phyloP scores from a whole-genome alignment of 35 echinoderm and acorn worm species.

The Apostichopus parvimensis region DNA sequence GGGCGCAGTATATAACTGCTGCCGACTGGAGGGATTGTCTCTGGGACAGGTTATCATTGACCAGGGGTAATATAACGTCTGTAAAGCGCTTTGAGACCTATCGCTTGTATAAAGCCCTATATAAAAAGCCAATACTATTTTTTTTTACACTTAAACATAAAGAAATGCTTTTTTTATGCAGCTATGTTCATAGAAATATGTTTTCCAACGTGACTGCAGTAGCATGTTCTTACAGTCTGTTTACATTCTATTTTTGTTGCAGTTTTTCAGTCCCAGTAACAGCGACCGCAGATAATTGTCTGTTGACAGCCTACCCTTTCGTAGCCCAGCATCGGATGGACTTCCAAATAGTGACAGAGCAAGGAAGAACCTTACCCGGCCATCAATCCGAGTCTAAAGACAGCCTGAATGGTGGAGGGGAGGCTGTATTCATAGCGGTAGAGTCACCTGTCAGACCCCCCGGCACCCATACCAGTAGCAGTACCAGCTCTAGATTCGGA shows the following conservation, averaged over 20 bases:
- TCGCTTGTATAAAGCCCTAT: too few species aligned
- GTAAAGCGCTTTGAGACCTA: too few species aligned
- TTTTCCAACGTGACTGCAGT: too few species aligned
- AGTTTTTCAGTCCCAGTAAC: constrained; percentile 92
- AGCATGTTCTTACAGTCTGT: not conserved
- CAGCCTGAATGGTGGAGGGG: constrained; percentile 69
- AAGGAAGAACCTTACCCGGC: constrained; percentile 69
- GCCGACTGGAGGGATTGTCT: too few species aligned
- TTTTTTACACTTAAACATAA: too few species aligned
- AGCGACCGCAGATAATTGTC: constrained; percentile 96
- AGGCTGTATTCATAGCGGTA: constrained; percentile 88
- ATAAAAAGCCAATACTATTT: too few species aligned
- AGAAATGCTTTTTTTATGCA: too few species aligned
- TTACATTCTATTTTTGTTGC: not conserved
- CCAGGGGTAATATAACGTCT: too few species aligned
- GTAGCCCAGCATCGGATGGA: constrained; percentile 94
- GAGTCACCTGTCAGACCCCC: constrained; percentile 83
- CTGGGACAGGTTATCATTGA: too few species aligned
- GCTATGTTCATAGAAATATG: too few species aligned
- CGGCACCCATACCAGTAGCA: constrained; percentile 63
- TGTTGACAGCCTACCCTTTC: constrained; percentile 90
- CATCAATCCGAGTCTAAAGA: constrained; percentile 73
- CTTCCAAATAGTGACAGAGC: constrained; percentile 97
- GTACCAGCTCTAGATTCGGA: constrained; percentile 88
- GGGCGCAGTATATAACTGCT: too few species aligned